Base-by-base conservation (phyloP, 53 echinoderm and acorn worm species). In the Apostichopus leukothele region DNA sequence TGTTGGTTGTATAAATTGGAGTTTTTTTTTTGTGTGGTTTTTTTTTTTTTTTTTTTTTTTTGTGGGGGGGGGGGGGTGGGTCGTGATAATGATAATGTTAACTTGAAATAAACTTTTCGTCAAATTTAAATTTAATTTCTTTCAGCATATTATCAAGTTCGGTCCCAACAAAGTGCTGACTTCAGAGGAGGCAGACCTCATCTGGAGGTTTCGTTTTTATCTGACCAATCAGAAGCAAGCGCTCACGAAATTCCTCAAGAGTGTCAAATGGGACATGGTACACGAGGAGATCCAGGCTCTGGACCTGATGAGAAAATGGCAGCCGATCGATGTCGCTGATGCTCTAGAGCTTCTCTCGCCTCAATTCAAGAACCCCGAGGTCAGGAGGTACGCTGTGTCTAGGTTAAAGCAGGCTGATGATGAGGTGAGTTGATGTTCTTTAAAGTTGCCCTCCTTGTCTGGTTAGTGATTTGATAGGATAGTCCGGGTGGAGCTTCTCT, bases 171-270 rank as follows among this genome's bases (percentile, higher is more conserved):
- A 96, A 68, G 89, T 93, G 4, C 74, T 96, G 5, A 96, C 94
- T 13, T 94, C 96, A 75, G 96, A 96, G 79, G 96, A 96, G 74
- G 92, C 93, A 81, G 99, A 99, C 80, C 90, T 96, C 67, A 92
- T 99, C 14, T 99, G 99, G 99, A 83, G 96, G 53, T 96, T 94
- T 74, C 83, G 99, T 18, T 99, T 93, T 91, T 99, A 96, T 75
- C 92, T 99, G 63, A 96, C 95, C 91, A 94, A 93, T 89, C 99
- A 99, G 89, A 96, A 94, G 88, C 92, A 90, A 55, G 99, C 99
- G 20, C 92, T 99, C 53, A 99, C 99, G 20, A 99, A 99, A 93
- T 99, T 99, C 88, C 91, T 99, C 50, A 96, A 96, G 79, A 96
- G 96, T 73, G 96, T 96, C 39, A 99, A 99, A 77, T 99, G 99